These are phyloP conservation scores for Pseudorhombus dupliciocellatus DNA, from an alignment of 2,113 vertebrate species.

Conservation along the genomic window DNA sequence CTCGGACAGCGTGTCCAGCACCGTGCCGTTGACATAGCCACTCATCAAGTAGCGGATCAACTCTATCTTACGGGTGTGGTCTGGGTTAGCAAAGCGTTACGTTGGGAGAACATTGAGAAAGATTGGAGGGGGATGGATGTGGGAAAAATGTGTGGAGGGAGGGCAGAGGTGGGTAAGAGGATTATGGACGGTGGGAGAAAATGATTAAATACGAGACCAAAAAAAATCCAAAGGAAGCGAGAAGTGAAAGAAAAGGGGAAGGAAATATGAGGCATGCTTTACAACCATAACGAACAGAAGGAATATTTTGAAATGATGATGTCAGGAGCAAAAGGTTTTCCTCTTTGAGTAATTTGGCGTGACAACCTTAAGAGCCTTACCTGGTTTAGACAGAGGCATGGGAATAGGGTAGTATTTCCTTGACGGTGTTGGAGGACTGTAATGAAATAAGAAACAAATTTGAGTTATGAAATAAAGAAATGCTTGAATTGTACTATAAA, in stretches of 20 bases:
- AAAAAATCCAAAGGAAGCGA: constrained; percentile 62
- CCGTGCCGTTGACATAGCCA: constrained; percentile 87
- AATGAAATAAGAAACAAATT: constrained; percentile 23
- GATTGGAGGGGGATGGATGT: background rate
- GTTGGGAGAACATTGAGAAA: constrained; percentile 15
- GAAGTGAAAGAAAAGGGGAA: constrained; percentile 66
- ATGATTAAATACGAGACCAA: constrained; percentile 32
- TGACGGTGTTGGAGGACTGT: constrained; percentile 89
- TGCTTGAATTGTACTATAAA: background rate
- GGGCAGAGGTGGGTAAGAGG: constrained; percentile 51
- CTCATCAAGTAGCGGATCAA: constrained; percentile 92
- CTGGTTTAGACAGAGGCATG: constrained; percentile 98
- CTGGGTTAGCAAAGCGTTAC: constrained; percentile 68
- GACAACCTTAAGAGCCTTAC: constrained; percentile 71
- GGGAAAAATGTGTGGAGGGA: constrained; percentile 43
- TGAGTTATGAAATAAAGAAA: background rate
- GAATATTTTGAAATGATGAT: constrained; percentile 20
- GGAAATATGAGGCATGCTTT: constrained; percentile 75
- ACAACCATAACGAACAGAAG: constrained; percentile 17
- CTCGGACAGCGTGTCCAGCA: constrained; percentile 90
- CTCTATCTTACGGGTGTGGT: constrained; percentile 92
- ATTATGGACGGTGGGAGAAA: constrained; percentile 27
- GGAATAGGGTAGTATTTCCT: constrained; percentile 95
- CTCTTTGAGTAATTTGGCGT: background rate
- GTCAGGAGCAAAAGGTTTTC: constrained; percentile 8